Evolutionary conservation across 2,888 invertebrate genomes (phyloP).

Genomic region (Hecatera dysodea): DNA sequence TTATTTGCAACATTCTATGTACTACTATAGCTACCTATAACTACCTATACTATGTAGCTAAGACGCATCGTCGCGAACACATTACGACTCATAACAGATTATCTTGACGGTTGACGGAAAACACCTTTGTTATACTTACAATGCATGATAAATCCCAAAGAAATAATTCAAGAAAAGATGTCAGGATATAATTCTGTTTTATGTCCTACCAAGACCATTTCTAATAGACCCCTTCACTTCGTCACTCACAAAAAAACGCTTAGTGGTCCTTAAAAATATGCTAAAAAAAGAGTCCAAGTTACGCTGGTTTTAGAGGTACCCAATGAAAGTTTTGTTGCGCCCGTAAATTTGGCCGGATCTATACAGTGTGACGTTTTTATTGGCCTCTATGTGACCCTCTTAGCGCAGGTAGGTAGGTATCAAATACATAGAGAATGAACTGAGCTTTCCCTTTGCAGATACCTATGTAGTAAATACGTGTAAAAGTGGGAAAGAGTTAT

Average conservation of each 20-base stretch:
- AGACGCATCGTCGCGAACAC: no score
- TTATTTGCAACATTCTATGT: no score
- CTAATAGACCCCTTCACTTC: conserved; percentile 28
- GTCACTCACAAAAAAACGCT: conserved; percentile 42
- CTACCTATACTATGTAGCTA: no score
- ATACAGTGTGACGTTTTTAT: conserved; percentile 69
- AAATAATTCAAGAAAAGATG: conserved; percentile 37
- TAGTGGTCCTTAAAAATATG: conserved; percentile 2
- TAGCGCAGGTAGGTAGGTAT: background rate
- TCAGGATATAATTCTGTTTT: conserved; percentile 34
- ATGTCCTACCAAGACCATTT: conserved; percentile 55
- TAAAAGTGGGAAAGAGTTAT: background rate
- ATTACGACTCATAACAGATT: conserved; percentile 21
- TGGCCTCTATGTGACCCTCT: conserved; percentile 51
- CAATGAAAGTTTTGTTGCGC: conserved; percentile 67
- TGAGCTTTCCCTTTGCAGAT: background rate
- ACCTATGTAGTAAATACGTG: background rate
- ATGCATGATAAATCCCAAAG: background rate
- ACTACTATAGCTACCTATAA: no score
- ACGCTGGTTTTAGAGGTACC: conserved; percentile 41
- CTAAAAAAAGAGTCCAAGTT: conserved; percentile 34
- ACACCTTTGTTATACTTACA: conserved; percentile 19
- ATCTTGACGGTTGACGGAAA: background rate
- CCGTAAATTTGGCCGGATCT: conserved; percentile 67
- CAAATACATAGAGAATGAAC: background rate